Percentiles rank a stretch among this genome's conserved stretches.
phyloP scores from a whole-genome alignment of 2,797 vertebrate species.

The Sardinella longiceps region DNA sequence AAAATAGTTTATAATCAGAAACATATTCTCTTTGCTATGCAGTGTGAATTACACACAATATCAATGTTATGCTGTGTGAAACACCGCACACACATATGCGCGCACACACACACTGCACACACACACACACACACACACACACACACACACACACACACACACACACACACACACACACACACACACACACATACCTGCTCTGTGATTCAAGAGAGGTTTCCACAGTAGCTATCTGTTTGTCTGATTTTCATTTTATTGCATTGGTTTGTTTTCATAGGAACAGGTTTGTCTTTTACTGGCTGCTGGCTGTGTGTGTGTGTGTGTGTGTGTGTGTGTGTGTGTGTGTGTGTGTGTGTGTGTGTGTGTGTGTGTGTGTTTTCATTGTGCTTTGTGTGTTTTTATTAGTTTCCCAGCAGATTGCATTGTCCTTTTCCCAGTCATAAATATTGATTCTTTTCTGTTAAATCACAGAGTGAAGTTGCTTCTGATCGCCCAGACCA shows the following conservation, averaged over 20 bases:
- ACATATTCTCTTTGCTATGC: background rate
- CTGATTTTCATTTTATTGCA: conserved; percentile 24
- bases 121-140: too few species aligned
- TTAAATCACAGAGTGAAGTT: conserved; percentile 17
- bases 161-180: background rate
- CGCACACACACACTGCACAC: too few species aligned
- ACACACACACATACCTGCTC: background rate
- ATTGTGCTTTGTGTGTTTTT: background rate
- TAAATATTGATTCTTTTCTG: conserved; percentile 26
- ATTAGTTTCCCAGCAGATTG: conserved; percentile 9
- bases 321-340: conserved; percentile 22
- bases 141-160: background rate
- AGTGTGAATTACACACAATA: background rate
- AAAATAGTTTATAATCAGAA: background rate
- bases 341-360: conserved; percentile 10
- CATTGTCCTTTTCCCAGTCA: conserved; percentile 13
- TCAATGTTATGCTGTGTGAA: background rate
- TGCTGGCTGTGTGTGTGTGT: conserved; percentile 20
- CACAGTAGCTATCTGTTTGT: background rate
- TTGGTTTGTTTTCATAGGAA: conserved; percentile 33
- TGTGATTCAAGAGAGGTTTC: background rate
- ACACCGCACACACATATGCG: too few species aligned
- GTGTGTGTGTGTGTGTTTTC: conserved; percentile 18
- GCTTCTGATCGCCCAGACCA: background rate
- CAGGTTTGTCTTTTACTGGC: background rate